Percentiles rank a stretch among this genome's conserved stretches.
Evolutionary conservation across 2,113 vertebrate species (phyloP).

Genomic region (Ictalurus punctatus): DNA sequence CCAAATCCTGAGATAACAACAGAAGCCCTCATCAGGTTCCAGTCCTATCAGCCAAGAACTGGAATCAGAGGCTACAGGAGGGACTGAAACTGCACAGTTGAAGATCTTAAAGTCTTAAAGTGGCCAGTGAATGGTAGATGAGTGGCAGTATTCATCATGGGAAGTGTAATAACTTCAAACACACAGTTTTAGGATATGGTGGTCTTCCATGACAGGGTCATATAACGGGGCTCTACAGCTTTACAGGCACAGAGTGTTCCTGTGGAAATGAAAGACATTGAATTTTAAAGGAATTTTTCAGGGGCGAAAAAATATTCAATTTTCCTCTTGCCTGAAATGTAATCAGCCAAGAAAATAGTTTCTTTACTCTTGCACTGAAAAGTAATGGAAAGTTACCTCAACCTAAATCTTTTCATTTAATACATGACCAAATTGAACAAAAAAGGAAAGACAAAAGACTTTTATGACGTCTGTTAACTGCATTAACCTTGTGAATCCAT

Average conservation of each 20-base stretch:
- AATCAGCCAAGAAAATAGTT: not conserved
- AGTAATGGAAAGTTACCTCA: not conserved
- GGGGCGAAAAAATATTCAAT: not conserved
- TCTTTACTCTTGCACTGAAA: conserved; percentile 14
- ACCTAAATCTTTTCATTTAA: conserved; percentile 15
- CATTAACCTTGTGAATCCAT: not conserved
- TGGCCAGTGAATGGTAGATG: not conserved
- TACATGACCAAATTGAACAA: not conserved
- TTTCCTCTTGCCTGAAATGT: not conserved
- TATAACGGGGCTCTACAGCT: not conserved
- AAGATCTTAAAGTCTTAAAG: not conserved
- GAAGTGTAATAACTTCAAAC: not conserved
- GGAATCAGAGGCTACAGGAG: not conserved
- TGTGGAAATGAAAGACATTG: conserved; percentile 9
- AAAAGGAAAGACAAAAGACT: not conserved
- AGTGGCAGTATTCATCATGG: not conserved
- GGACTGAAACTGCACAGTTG: not conserved
- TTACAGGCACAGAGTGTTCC: not conserved
- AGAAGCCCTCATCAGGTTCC: not conserved
- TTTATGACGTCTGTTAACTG: not conserved
- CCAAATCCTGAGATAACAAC: not conserved
- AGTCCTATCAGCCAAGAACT: not conserved
- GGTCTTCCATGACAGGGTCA: not conserved
- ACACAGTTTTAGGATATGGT: not conserved
- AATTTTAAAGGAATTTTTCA: not conserved